Evolutionary conservation across 35 echinoderm and acorn worm genomes (phyloP).

Genomic region (Nesometra sesokonis): DNA sequence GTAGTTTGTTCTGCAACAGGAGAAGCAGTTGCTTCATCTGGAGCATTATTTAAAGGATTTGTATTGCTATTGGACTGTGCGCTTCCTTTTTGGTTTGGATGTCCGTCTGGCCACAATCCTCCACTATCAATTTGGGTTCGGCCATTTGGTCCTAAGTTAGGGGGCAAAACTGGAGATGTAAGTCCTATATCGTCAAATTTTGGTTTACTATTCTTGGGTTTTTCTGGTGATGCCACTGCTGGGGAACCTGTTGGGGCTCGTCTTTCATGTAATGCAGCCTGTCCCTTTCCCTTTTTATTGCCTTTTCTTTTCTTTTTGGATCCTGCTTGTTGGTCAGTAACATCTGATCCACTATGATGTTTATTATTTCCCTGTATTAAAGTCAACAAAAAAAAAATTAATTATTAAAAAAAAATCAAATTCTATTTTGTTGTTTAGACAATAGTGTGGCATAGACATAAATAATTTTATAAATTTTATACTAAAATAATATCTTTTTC

Average conservation of each 20-base stretch:
- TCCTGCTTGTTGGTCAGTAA: not conserved
- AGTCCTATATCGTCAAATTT: not conserved
- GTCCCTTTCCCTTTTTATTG: not conserved
- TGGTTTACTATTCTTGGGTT: not conserved
- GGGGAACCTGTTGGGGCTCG: not conserved
- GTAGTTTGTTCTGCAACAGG: not conserved
- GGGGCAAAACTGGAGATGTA: not conserved
- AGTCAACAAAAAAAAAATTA: too few species aligned
- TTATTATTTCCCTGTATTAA: not conserved
- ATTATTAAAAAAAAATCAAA: too few species aligned
- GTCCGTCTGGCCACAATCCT: not conserved
- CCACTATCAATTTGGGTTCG: not conserved
- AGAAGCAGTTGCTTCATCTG: not conserved
- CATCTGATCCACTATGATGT: not conserved
- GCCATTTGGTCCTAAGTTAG: not conserved
- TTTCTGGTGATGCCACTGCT: not conserved
- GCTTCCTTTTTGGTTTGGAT: not conserved
- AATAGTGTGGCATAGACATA: too few species aligned
- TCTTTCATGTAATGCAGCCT: too few species aligned
- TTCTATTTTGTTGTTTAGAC: too few species aligned
- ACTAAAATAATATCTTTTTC: too few species aligned
- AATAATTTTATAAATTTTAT: too few species aligned
- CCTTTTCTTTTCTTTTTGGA: not conserved
- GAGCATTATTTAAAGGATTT: not conserved
- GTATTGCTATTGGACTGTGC: not conserved